These are phyloP conservation scores for Phainopepla nitens DNA, from an alignment of 2,113 vertebrate species.

Conservation along the genomic window DNA sequence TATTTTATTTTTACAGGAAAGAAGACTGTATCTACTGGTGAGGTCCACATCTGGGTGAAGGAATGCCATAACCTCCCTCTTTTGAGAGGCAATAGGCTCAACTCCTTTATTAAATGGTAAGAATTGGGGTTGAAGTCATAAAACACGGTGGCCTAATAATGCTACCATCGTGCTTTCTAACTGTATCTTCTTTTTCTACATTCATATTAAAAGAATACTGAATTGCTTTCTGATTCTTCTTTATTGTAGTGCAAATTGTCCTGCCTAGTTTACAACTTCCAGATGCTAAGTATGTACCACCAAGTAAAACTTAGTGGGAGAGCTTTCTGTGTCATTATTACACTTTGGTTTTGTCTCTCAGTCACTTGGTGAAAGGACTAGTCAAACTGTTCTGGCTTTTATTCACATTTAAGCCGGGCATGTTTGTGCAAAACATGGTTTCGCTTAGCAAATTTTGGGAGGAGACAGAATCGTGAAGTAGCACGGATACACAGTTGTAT, in stretches of 20 bases:
- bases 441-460: background rate
- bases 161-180: background rate
- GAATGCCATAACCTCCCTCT: conserved; percentile 85
- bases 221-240: background rate
- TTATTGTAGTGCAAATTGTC: background rate
- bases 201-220: background rate
- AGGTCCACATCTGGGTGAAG: conserved; percentile 95
- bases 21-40: conserved; percentile 74
- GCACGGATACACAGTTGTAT: background rate
- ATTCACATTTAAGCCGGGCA: background rate
- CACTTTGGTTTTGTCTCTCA: background rate
- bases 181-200: background rate
- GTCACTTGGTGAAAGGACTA: background rate
- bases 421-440: background rate
- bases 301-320: background rate
- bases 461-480: background rate
- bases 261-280: background rate
- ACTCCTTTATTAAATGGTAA: conserved; percentile 96
- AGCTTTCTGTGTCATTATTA: background rate
- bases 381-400: background rate
- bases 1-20: conserved; percentile 67
- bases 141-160: background rate
- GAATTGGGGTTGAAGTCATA: background rate
- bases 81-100: conserved; percentile 78
- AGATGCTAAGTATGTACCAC: background rate